Conservation (phyloP, 2,797 vertebrate genomes). For the Mormyrus proboscirostris region DNA sequence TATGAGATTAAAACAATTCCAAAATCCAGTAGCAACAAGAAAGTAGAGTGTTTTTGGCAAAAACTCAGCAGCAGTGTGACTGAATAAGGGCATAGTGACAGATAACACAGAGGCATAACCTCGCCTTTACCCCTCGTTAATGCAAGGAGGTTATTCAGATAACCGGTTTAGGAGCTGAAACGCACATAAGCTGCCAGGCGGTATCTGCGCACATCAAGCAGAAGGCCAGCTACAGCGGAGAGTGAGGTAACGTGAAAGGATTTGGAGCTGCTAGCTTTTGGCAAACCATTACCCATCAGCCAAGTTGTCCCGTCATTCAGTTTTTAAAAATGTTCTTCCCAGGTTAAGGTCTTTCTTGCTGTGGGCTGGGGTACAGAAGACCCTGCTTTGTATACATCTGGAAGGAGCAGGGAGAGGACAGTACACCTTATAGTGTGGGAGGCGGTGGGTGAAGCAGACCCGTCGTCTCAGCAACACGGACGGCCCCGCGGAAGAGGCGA, state of each 20-base stretch:
- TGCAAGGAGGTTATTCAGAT: constrained; percentile 10
- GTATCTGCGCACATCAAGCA: background rate
- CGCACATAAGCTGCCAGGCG: background rate
- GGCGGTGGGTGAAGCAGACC: no score
- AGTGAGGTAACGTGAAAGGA: background rate
- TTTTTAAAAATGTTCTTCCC: background rate
- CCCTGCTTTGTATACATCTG: background rate
- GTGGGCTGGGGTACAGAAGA: background rate
- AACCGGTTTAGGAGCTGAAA: constrained; percentile 7
- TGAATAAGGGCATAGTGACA: constrained; percentile 6
- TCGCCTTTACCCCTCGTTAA: background rate
- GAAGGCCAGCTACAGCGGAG: background rate
- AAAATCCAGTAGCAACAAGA: background rate
- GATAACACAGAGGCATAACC: background rate
- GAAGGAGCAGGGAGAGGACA: background rate
- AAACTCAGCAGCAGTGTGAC: background rate
- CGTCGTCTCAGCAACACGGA: background rate
- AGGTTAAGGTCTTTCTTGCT: background rate
- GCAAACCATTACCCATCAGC: background rate
- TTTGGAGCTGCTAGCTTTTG: background rate
- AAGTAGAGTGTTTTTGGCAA: background rate
- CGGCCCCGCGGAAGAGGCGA: background rate
- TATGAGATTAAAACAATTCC: background rate
- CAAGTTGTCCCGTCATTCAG: background rate
- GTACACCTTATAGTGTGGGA: background rate